These are phyloP conservation scores for Drosophila oshimai DNA, from an alignment of 1,140 invertebrate genomes.

Conservation along the genomic window DNA sequence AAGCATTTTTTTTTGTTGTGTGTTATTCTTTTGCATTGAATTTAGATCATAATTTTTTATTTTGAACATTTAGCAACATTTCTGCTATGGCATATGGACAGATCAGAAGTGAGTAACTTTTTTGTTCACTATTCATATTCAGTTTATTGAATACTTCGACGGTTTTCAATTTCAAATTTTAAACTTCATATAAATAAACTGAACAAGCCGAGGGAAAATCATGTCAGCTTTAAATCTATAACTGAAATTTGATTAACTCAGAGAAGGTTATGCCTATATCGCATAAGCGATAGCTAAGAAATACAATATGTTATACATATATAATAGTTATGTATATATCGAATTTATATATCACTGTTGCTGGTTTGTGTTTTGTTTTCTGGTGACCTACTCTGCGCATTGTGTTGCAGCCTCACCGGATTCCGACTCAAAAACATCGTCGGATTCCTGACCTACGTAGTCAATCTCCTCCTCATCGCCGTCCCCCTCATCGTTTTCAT, in stretches of 20 bases:
- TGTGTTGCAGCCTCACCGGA: constrained; percentile 41
- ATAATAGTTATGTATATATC: constrained; percentile 57
- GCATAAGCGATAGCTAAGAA: constrained; percentile 55
- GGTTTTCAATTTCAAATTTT: constrained; percentile 21
- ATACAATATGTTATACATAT: constrained; percentile 67
- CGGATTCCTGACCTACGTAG: constrained; percentile 57
- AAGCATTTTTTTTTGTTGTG: not conserved
- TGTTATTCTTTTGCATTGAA: not conserved
- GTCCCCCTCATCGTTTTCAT: constrained; percentile 44
- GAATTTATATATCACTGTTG: constrained; percentile 72
- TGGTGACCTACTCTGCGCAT: constrained; percentile 8
- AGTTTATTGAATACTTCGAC: constrained; percentile 52
- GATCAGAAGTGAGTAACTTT: constrained; percentile 28
- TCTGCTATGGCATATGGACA: constrained; percentile 55
- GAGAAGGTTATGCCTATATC: constrained; percentile 34
- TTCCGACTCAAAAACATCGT: constrained; percentile 65
- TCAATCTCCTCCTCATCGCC: constrained; percentile 14
- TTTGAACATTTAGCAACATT: constrained; percentile 14
- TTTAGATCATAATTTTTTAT: not conserved
- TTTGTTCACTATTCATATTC: constrained; percentile 25
- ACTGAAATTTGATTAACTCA: constrained; percentile 23
- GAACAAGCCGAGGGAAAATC: constrained; percentile 18
- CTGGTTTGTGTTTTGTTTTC: constrained; percentile 40
- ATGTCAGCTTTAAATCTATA: constrained; percentile 19
- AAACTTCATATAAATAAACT: constrained; percentile 36